Percentiles rank a stretch among this genome's conserved stretches.
Conservation (phyloP, 2,113 vertebrate genomes). For the Apodemus speciosus region DNA sequence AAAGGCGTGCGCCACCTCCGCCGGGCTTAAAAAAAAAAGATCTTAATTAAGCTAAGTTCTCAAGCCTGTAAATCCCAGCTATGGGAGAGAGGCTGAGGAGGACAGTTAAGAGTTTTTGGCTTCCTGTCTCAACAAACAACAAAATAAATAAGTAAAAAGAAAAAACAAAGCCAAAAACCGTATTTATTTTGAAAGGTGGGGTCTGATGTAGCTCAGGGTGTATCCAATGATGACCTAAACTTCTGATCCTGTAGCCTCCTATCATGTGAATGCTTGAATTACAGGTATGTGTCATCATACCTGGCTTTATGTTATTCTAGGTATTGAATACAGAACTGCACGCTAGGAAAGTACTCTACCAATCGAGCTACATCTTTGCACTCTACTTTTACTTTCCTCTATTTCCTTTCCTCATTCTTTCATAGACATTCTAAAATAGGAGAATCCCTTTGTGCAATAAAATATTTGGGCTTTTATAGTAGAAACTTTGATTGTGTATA, state of each 20-base stretch:
- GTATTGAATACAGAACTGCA: neutral
- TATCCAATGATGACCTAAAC: neutral
- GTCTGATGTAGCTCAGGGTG: neutral
- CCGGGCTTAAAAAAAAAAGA: too few relatives aligned
- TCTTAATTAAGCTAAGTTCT: neutral
- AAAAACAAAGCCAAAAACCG: neutral
- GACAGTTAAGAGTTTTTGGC: neutral
- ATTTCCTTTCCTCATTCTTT: neutral
- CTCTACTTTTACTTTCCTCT: neutral
- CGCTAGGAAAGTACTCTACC: neutral
- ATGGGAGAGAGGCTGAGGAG: neutral
- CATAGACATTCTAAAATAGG: slow-evolving; percentile 24
- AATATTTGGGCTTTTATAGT: neutral
- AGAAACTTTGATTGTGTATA: neutral
- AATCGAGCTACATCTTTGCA: neutral
- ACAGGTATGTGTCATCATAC: neutral
- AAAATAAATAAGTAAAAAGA: neutral
- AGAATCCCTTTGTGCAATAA: neutral
- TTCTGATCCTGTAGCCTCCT: neutral
- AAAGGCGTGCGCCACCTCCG: too few relatives aligned
- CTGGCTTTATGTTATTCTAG: neutral
- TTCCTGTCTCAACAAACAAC: neutral
- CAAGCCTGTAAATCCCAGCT: neutral
- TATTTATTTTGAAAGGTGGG: neutral
- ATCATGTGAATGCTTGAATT: neutral